These are phyloP conservation scores for Subanguina moxae DNA, from an alignment of 1,140 invertebrate species.

Conservation along the genomic window DNA sequence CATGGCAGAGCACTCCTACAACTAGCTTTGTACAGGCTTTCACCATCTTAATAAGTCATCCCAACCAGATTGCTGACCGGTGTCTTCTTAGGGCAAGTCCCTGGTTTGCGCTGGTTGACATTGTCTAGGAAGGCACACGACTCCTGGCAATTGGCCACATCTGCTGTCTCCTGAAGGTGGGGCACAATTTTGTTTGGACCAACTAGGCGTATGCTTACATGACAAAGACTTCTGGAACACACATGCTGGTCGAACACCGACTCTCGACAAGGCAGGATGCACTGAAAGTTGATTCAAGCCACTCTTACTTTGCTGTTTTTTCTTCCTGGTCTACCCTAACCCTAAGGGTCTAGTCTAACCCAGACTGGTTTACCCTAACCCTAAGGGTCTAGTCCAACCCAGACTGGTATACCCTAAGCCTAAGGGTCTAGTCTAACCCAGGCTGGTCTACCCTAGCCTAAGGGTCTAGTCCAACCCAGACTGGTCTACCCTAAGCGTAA, in stretches of 20 bases:
- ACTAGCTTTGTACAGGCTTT: background rate
- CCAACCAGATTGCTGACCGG: conserved; percentile 6
- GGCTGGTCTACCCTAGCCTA: too few species aligned
- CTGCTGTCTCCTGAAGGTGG: conserved; percentile 13
- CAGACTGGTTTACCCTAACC: too few species aligned
- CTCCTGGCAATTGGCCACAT: conserved; percentile 35
- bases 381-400: too few species aligned
- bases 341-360: too few species aligned
- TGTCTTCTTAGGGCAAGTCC: conserved; percentile 36
- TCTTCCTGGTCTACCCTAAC: background rate
- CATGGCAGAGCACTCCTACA: conserved; percentile 49
- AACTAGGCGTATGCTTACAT: conserved; percentile 22
- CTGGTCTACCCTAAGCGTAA: too few species aligned
- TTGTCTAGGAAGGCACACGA: conserved; percentile 48
- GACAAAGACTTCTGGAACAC: conserved; percentile 33
- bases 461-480: too few species aligned
- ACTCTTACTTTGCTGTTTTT: background rate
- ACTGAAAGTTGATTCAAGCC: conserved; percentile 20
- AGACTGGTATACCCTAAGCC: too few species aligned
- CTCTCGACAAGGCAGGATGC: conserved; percentile 38
- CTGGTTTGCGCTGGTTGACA: conserved; percentile 43
- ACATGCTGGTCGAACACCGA: conserved; percentile 19
- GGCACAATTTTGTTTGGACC: background rate
- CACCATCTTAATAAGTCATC: too few species aligned
- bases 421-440: too few species aligned